Conservation (phyloP, 2,888 invertebrate species). For the Gasteruption jaculator region DNA sequence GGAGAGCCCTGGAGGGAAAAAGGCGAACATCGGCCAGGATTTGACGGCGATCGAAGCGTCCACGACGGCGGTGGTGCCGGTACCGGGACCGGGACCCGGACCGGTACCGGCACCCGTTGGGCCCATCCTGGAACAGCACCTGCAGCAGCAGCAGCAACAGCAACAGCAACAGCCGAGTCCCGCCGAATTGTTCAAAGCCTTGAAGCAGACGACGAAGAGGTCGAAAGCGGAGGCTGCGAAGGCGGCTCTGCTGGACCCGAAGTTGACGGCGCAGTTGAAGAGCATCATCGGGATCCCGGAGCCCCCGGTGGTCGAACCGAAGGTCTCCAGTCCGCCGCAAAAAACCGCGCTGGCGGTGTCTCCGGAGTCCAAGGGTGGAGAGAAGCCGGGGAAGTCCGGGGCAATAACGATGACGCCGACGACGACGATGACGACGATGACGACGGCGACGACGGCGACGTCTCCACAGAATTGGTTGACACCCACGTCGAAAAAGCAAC, state of each 20-base stretch:
- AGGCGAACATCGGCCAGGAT: conserved; percentile 40
- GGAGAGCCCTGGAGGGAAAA: conserved; percentile 29
- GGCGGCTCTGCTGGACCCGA: conserved; percentile 19
- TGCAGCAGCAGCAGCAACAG: conserved; percentile 41
- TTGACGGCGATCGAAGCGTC: conserved; percentile 39
- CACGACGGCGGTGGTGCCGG: conserved; percentile 39
- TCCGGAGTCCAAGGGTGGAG: conserved; percentile 17
- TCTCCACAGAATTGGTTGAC: conserved; percentile 27
- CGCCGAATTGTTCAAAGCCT: conserved; percentile 21
- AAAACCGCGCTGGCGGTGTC: conserved; percentile 12
- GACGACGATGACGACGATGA: conserved; percentile 20
- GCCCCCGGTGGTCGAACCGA: conserved; percentile 11
- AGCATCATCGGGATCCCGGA: conserved; percentile 14
- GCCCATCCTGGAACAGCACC: conserved; percentile 39
- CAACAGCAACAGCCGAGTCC: conserved; percentile 39
- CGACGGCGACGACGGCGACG: conserved; percentile 20
- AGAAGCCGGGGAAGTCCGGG: conserved; percentile 13
- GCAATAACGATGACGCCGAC: conserved; percentile 15
- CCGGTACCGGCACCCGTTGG: conserved; percentile 24
- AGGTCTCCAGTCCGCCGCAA: conserved; percentile 12
- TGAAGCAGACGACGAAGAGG: conserved; percentile 15
- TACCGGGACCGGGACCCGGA: conserved; percentile 30
- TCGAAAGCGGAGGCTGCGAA: conserved; percentile 7
- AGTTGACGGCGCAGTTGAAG: conserved; percentile 20
- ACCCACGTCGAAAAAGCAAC: conserved; percentile 20